These are phyloP conservation scores for Drosophila parvula DNA, from an alignment of 1,140 invertebrate genomes.

Conservation along the genomic window DNA sequence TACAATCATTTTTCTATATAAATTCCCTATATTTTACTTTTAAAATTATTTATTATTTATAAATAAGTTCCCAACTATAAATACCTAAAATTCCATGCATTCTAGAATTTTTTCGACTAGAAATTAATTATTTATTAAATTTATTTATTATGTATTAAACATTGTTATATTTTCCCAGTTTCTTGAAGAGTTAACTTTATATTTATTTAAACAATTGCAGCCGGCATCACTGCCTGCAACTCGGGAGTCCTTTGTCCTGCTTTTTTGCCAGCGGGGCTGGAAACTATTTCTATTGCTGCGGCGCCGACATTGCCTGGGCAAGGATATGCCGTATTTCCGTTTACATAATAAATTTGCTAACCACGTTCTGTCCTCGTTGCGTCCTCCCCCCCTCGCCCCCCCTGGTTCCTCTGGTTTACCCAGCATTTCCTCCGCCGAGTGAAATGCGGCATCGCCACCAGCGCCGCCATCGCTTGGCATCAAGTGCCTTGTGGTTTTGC, in stretches of 20 bases:
- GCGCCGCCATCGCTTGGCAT: slow-evolving; percentile 71
- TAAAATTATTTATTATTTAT: not conserved
- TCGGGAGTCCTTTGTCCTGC: slow-evolving; percentile 41
- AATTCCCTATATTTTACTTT: not conserved
- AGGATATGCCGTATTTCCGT: slow-evolving; percentile 83
- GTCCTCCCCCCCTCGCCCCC: slow-evolving; percentile 2
- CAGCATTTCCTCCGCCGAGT: slow-evolving; percentile 28
- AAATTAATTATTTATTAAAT: not conserved
- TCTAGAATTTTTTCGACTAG: not conserved
- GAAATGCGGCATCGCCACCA: slow-evolving; percentile 60
- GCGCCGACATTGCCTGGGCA: slow-evolving; percentile 67
- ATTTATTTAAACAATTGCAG: not conserved
- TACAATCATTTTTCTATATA: not conserved
- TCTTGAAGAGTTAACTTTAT: not conserved
- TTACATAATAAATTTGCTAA: slow-evolving; percentile 84
- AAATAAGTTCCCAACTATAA: not conserved
- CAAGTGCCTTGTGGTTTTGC: slow-evolving; percentile 72
- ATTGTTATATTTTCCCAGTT: too few relatives aligned
- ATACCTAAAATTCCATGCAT: not conserved
- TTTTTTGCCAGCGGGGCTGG: slow-evolving; percentile 55
- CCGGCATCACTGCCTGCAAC: slow-evolving; percentile 35
- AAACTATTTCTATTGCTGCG: slow-evolving; percentile 82
- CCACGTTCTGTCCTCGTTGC: slow-evolving; percentile 80
- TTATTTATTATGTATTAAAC: not conserved
- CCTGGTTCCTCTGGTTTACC: slow-evolving; percentile 6